phyloP scores from a whole-genome alignment of 2,113 vertebrate species.

The Hemiscyllium ocellatum region DNA sequence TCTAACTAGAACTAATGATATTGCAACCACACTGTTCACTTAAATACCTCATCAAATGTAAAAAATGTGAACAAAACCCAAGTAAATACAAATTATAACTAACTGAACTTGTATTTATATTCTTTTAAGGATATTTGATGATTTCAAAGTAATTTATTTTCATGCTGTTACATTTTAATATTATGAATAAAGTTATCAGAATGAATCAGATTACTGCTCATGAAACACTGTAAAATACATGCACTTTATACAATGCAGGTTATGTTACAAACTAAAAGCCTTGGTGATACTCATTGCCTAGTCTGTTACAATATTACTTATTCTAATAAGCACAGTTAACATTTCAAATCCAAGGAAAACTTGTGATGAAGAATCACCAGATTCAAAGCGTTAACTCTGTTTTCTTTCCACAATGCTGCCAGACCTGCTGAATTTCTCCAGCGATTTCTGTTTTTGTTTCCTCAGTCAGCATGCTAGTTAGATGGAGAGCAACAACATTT shows the following conservation, averaged over 20 bases:
- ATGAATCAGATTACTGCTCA: not conserved
- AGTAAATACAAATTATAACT: not conserved
- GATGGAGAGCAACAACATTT: not conserved
- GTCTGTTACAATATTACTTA: not conserved
- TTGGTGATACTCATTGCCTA: not conserved
- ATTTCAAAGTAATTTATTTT: conserved; percentile 3
- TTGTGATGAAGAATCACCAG: too few species aligned
- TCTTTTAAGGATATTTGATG: not conserved
- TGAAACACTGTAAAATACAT: not conserved
- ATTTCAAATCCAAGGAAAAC: too few species aligned
- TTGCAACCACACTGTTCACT: not conserved
- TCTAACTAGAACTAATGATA: not conserved
- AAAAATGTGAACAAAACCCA: not conserved
- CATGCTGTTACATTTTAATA: not conserved
- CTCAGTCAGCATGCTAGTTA: not conserved
- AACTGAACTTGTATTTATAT: not conserved
- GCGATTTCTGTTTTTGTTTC: too few species aligned
- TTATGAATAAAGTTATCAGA: not conserved
- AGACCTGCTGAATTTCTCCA: too few species aligned
- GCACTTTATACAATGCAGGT: not conserved
- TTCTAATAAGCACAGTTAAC: not conserved
- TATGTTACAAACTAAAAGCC: not conserved
- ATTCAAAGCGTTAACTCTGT: too few species aligned
- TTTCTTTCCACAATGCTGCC: too few species aligned
- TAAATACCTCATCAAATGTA: not conserved